phyloP scores from a whole-genome alignment of 2,113 vertebrate species.

The Prunella fulvescens region DNA sequence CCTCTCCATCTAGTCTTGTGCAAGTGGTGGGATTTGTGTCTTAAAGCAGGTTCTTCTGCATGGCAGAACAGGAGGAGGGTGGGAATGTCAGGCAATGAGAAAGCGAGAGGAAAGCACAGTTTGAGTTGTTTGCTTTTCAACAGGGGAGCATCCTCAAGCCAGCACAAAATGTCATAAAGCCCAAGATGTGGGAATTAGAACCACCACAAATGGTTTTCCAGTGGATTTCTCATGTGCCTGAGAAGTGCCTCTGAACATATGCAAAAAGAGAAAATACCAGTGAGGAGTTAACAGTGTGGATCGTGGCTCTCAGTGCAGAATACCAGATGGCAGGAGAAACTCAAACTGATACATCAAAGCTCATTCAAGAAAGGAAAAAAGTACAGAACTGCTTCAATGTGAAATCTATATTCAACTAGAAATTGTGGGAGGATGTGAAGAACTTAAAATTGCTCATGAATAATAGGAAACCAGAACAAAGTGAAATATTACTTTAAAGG shows the following conservation, averaged over 20 bases:
- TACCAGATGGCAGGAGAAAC: not conserved
- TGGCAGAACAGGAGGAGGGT: not conserved
- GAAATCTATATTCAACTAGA: not conserved
- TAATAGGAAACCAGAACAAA: not conserved
- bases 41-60: not conserved
- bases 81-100: not conserved
- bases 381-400: not conserved
- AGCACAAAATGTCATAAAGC: not conserved
- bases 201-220: not conserved
- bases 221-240: not conserved
- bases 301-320: not conserved
- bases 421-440: not conserved
- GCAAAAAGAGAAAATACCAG: not conserved
- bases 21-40: not conserved
- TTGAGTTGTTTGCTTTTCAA: not conserved
- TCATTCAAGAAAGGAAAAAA: not conserved
- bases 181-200: not conserved
- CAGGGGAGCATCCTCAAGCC: not conserved
- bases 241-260: not conserved
- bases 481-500: not conserved
- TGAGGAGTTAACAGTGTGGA: not conserved
- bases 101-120: not conserved
- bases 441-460: not conserved
- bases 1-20: not conserved
- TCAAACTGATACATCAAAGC: not conserved